Base-by-base conservation (phyloP, 92 coral and sea anemone species). In the Siderastrea siderea region DNA sequence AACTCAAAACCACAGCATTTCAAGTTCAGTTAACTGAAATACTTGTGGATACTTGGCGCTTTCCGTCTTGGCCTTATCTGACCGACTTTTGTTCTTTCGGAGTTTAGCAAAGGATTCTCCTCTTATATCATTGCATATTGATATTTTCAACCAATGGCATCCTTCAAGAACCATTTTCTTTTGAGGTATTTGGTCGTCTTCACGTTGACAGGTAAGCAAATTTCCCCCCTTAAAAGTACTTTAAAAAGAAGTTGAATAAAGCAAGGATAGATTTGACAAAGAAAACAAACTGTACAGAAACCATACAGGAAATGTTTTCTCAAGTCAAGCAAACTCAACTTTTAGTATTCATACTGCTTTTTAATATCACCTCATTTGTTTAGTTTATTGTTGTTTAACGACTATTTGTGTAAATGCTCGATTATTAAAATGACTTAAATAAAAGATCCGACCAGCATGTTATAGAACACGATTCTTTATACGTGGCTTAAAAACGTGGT, bases 101-200 rank as follows among this genome's bases (percentile, higher is more conserved):
- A 11, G 15, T 73, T 51, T 26, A 3, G 9, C 48, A 26, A 53
- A 19, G 53, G 15, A 5, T 11, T 7, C 26, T 2, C 16, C 16
- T 14, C 66, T 61, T 13, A 17, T 38, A 57, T 59, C 53, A 14
- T 10, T 76, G n/a, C 67, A 15, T 9, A 5, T 12, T 6, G 8
- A 47, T 49, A 6, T 3, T 2, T 4, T 44, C 78, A 58, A 13
- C 45, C 5, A 58, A 77, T 77, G 81, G 81, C 59, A 7, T 45
- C 14, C 6, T 3, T 11, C 6, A 65, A 50, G 6, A 19, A 26
- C n/a, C 81, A 49, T 65, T 66, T 65, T 53, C 62, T 51, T 62
- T 66, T 49, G 50, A 66, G 50, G 26, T 9, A 26, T 51, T 80
- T 80, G 45, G 11, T 66, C 74, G 55, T 80, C 58, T 52, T 80